Evolutionary conservation across 2,113 vertebrate species (phyloP).

Genomic region (Thinocorus orbignyianus): DNA sequence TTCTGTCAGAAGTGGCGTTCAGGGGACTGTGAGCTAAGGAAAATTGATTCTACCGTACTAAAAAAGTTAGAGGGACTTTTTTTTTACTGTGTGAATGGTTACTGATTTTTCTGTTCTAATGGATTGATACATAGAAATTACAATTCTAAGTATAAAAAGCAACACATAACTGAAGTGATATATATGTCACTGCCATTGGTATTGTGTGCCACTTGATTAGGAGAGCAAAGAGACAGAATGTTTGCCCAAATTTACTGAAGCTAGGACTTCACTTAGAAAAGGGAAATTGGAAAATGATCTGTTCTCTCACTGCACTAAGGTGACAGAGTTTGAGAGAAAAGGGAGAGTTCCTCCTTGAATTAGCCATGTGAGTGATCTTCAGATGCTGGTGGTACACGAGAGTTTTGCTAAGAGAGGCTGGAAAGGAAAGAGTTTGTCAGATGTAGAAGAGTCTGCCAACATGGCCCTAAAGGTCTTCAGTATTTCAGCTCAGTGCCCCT

Average conservation of each 20-base stretch:
- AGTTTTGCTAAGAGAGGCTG: not conserved
- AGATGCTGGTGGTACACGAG: not conserved
- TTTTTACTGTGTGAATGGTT: not conserved
- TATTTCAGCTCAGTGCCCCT: not conserved
- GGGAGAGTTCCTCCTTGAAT: not conserved
- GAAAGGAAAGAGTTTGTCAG: not conserved
- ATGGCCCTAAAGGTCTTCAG: not conserved
- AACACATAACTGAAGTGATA: not conserved
- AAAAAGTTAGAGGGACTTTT: not conserved
- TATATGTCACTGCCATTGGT: not conserved
- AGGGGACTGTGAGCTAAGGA: not conserved
- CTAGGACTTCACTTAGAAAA: not conserved
- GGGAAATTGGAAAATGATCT: not conserved
- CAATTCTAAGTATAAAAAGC: not conserved
- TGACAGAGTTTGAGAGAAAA: not conserved
- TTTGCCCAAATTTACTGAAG: not conserved
- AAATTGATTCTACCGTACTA: not conserved
- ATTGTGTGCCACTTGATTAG: not conserved
- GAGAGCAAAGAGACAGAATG: not conserved
- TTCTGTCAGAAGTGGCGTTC: not conserved
- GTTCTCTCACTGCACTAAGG: not conserved
- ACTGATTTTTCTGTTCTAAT: not conserved
- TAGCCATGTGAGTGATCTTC: not conserved
- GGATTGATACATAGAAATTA: not conserved
- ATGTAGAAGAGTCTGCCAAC: not conserved